Percentiles rank a stretch among this genome's conserved stretches.
Conservation (phyloP, 1,140 invertebrate genomes). For the Hermatobates lingyangjiaoensis region DNA sequence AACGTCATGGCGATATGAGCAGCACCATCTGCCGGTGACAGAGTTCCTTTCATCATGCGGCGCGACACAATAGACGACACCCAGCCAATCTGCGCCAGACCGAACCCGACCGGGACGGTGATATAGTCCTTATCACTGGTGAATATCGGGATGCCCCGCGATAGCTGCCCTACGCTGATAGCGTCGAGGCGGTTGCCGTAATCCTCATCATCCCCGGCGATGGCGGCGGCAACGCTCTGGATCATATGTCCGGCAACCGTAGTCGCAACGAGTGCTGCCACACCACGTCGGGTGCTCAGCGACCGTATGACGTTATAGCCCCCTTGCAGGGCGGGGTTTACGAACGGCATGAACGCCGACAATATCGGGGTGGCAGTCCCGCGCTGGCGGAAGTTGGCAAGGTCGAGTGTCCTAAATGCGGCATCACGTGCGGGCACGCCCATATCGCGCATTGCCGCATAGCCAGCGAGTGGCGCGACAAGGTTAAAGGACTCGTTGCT, state of each 20-base stretch:
- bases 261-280: neutral
- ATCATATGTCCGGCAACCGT: neutral
- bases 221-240: neutral
- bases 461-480: neutral
- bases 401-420: neutral
- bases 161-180: neutral
- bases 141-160: neutral
- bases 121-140: neutral
- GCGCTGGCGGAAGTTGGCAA: neutral
- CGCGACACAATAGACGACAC: neutral
- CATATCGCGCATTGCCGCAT: neutral
- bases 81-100: neutral
- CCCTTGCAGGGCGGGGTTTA: neutral
- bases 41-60: neutral
- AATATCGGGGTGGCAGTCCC: neutral
- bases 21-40: neutral
- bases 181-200: neutral
- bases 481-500: neutral
- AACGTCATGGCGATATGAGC: neutral
- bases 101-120: neutral
- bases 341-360: neutral
- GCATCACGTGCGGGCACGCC: neutral
- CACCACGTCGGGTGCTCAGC: neutral
- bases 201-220: neutral
- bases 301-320: neutral